These are phyloP conservation scores for Amphipyra berbera DNA, from an alignment of 2,888 invertebrate genomes.

Conservation along the genomic window DNA sequence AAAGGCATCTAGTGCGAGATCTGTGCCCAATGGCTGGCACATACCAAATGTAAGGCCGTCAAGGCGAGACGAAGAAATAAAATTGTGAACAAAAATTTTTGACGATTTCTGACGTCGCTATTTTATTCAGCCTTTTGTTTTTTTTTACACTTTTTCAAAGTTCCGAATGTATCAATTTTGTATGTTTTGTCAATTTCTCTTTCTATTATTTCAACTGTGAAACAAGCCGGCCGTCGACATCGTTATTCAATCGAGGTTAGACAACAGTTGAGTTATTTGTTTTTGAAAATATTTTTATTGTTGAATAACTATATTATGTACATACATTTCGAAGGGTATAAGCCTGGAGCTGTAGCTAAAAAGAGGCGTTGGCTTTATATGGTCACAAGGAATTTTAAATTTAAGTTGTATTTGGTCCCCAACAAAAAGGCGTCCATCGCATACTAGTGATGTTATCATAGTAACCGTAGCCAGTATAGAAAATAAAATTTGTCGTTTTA, in stretches of 20 bases:
- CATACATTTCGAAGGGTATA: constrained; percentile 1
- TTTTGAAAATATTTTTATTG: constrained; percentile 4
- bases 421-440: too few relatives aligned
- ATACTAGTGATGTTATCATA: too few relatives aligned
- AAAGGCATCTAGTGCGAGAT: constrained; percentile 1
- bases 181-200: not conserved
- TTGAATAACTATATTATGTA: constrained; percentile 1
- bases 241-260: constrained; percentile 28
- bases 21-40: constrained; percentile 33
- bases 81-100: constrained; percentile 34
- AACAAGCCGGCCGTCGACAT: constrained; percentile 9
- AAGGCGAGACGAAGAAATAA: constrained; percentile 27
- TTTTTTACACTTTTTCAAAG: not conserved
- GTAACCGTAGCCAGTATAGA: not conserved
- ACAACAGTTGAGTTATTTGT: constrained; percentile 10
- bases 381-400: not conserved
- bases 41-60: constrained; percentile 26
- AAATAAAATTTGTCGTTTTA: not conserved
- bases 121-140: constrained; percentile 10
- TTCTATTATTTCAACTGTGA: constrained; percentile 17
- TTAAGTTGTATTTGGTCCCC: too few relatives aligned
- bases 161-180: not conserved
- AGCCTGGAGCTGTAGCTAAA: constrained; percentile 1
- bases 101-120: constrained; percentile 11
- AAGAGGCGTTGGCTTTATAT: not conserved